These are phyloP conservation scores for Taphrorychus bicolor DNA, from an alignment of 2,888 invertebrate species.

Conservation along the genomic window DNA sequence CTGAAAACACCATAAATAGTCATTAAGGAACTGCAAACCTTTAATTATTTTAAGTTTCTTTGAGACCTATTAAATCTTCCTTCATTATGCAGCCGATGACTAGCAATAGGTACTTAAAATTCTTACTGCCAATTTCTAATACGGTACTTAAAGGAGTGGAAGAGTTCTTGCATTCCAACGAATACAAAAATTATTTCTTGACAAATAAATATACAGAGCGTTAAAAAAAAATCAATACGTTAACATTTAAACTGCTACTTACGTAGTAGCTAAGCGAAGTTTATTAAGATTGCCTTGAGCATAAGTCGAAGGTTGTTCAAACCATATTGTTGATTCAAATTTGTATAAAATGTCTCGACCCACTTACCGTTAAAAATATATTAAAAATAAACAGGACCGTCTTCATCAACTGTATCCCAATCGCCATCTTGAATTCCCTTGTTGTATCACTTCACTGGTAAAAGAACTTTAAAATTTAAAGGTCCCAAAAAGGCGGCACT, in stretches of 20 bases:
- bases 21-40: too few relatives aligned
- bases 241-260: too few relatives aligned
- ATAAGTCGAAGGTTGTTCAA: too few relatives aligned
- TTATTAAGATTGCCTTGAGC: too few relatives aligned
- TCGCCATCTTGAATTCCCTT: constrained; percentile 29
- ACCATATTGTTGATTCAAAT: too few relatives aligned
- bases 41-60: not conserved
- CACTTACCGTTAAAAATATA: constrained; percentile 41
- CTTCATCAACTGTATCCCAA: constrained; percentile 40
- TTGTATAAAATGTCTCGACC: too few relatives aligned
- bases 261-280: too few relatives aligned
- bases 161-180: too few relatives aligned
- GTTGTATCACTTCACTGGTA: constrained; percentile 4
- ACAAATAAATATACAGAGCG: too few relatives aligned
- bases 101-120: not conserved
- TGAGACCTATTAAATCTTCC: not conserved
- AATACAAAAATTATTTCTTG: too few relatives aligned
- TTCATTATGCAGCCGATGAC: not conserved
- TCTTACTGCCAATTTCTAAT: not conserved
- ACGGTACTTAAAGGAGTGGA: not conserved
- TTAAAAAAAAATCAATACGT: too few relatives aligned
- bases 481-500: constrained; percentile 5
- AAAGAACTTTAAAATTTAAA: constrained; percentile 32
- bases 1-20: too few relatives aligned
- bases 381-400: constrained; percentile 41